Conservation (phyloP, 2,797 vertebrate genomes). For the Gymnocypris eckloni region DNA sequence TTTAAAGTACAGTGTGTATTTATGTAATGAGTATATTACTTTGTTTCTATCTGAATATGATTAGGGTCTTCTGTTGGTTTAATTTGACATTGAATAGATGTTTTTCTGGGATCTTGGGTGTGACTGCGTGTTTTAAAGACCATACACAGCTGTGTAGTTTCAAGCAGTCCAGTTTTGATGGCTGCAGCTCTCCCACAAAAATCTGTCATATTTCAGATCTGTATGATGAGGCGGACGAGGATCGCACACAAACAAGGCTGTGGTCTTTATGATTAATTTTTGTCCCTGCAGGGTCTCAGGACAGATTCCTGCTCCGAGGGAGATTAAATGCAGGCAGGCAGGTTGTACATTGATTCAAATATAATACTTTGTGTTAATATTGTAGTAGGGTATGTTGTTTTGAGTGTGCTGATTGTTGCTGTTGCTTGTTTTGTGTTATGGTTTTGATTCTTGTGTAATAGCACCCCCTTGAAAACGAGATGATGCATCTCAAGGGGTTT, state of each 20-base stretch:
- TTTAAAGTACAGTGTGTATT: not conserved
- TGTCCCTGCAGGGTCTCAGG: not conserved
- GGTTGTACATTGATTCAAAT: too few relatives aligned
- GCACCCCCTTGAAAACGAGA: too few relatives aligned
- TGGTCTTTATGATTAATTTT: not conserved
- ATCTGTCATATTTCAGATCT: not conserved
- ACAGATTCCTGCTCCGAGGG: not conserved
- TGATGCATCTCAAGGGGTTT: too few relatives aligned
- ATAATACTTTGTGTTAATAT: too few relatives aligned
- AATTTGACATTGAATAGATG: not conserved
- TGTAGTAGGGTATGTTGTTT: too few relatives aligned
- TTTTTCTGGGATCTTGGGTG: not conserved
- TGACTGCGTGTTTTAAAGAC: not conserved
- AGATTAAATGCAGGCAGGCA: not conserved
- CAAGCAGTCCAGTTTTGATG: too few relatives aligned
- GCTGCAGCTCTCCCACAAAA: not conserved
- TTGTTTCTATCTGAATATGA: not conserved
- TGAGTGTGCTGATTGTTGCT: too few relatives aligned
- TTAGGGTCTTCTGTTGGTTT: not conserved
- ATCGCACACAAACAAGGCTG: not conserved
- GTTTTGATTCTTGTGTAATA: too few relatives aligned
- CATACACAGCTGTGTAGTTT: not conserved
- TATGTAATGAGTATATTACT: not conserved
- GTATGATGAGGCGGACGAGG: not conserved
- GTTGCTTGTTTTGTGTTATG: too few relatives aligned